These are phyloP conservation scores for Drosophila rellima DNA, from an alignment of 2,888 invertebrate genomes.

Conservation along the genomic window DNA sequence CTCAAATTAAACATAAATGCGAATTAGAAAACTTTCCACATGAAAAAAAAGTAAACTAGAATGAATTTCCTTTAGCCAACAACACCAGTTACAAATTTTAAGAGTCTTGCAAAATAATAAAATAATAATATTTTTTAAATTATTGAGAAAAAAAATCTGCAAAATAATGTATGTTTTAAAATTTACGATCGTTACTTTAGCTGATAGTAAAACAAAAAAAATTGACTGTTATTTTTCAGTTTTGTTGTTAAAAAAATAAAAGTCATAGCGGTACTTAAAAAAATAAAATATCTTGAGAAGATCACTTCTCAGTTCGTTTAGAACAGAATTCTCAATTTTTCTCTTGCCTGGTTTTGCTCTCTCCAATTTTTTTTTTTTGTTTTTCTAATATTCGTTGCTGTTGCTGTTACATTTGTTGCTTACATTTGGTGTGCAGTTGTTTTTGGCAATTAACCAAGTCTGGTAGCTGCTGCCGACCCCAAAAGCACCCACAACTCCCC, in stretches of 20 bases:
- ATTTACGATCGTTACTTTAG: too few species aligned
- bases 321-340: too few species aligned
- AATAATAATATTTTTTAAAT: too few species aligned
- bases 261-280: too few species aligned
- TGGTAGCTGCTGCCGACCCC: conserved; percentile 45
- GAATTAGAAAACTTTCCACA: conserved; percentile 77
- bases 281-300: too few species aligned
- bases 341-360: too few species aligned
- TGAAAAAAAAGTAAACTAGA: background rate
- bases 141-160: too few species aligned
- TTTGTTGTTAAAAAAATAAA: too few species aligned
- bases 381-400: background rate
- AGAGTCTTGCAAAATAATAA: background rate
- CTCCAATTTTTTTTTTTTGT: background rate
- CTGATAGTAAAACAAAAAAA: too few species aligned
- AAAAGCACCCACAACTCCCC: background rate
- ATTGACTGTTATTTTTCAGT: too few species aligned
- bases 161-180: background rate
- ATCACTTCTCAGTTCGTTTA: too few species aligned
- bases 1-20: conserved; percentile 78
- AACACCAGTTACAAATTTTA: background rate
- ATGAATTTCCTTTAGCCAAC: background rate
- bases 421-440: conserved; percentile 46
- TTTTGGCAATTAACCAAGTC: conserved; percentile 80
- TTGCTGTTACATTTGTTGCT: conserved; percentile 27